Base-by-base conservation (phyloP, 2,888 invertebrate species). In the Xestia xanthographa region DNA sequence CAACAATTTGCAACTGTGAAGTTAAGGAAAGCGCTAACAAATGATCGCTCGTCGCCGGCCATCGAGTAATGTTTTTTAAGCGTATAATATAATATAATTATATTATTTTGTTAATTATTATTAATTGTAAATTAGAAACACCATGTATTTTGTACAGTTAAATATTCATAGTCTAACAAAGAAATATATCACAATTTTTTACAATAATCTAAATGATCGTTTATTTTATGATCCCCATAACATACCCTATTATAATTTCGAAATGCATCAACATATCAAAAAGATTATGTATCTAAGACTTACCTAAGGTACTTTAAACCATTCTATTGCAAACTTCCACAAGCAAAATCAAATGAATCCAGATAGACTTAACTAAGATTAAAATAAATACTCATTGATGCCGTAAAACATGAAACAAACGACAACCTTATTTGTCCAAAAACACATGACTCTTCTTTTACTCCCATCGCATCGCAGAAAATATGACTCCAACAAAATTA, bases 1-100 rank as follows among this genome's bases (percentile, higher is more conserved):
- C 98, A 98, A 94, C 98, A 98, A 94, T 98, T 98, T 93, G 98
- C 98, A 80, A 98, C 98, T 82, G 98, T 98, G 93, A 98, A 98
- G 97, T 97, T 98, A 93, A 97, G 98, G 94, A 98, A 98, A 97
- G 98, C 98, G 91, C 98, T 98, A 97, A 98, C 98, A 92, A 98
- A 98, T 95, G 98, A 98, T 95, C 97, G 98, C 90, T 98, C 98
- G 87, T 98, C 98, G 89, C 98, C 98, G 87, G 97, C 98, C 95
- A 97, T 98, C 92, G 97, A 97, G 83, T 92, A 90, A 90, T 92
- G 88, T 93, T 91, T 92, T 93, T 90, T 91, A 91, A 86, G 87
- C 89, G 89, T 90, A 91, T 90, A 89, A 89, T 90, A 90, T 87
- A 86, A 87, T 88, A 88, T 89, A 86, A 87, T 91, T 91, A 92